These are phyloP conservation scores for Campoletis sonorensis DNA, from an alignment of 1,140 invertebrate species.

Conservation along the genomic window DNA sequence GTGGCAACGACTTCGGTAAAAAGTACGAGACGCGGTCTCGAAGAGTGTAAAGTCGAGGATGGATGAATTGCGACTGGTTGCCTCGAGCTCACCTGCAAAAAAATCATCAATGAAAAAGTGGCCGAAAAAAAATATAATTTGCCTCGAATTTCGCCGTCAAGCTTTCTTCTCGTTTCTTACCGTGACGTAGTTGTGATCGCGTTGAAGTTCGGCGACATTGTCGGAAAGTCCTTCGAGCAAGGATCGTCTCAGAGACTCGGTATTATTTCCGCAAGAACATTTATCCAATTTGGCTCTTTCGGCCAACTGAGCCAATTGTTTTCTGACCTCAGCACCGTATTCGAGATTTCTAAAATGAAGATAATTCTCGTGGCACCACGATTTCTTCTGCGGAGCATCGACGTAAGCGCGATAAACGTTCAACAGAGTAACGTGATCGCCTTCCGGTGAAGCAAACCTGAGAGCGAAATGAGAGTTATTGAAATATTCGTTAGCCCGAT, in stretches of 20 bases:
- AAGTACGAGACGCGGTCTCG: conserved; percentile 87
- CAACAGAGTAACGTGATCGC: conserved; percentile 94
- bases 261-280: conserved; percentile 85
- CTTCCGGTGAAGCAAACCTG: conserved; percentile 91
- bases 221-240: conserved; percentile 90
- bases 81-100: conserved; percentile 79
- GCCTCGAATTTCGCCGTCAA: too few species aligned
- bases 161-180: too few species aligned
- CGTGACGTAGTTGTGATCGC: conserved; percentile 85
- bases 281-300: conserved; percentile 81
- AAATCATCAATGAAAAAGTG: conserved; percentile 27
- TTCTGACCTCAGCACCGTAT: conserved; percentile 88
- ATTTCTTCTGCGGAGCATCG: conserved; percentile 85
- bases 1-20: conserved; percentile 95
- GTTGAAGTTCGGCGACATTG: conserved; percentile 92
- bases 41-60: conserved; percentile 85
- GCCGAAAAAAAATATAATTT: background rate
- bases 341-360: conserved; percentile 90
- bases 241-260: conserved; percentile 86
- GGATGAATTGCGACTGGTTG: conserved; percentile 90
- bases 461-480: too few species aligned
- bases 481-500: conserved; percentile 60
- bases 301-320: conserved; percentile 90
- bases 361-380: conserved; percentile 95
- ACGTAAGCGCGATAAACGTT: conserved; percentile 92